Base-by-base conservation (phyloP, 2,888 invertebrate genomes). In the Heteropelma amictum region DNA sequence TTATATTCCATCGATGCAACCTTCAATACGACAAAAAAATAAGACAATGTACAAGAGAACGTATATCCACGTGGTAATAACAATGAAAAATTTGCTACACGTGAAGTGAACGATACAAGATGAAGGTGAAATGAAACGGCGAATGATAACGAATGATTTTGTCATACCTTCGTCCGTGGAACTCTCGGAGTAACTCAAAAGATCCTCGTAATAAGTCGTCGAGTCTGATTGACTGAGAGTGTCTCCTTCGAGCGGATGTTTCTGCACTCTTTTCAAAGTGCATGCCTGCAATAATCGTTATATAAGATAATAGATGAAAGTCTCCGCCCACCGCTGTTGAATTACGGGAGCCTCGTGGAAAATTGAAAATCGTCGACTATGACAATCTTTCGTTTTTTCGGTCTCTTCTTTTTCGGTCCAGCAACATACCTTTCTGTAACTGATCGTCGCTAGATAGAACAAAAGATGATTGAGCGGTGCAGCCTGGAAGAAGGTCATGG, bases 181-280 rank as follows among this genome's bases (percentile, higher is more conserved):
- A 58, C 96, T 96, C 86, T 97, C 97, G 0, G 97, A 96, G 88
- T 96, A 96, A 84, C 97, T 95, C 69, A 95, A 93, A 90, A 97
- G 95, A 90, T 98, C 97, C 90, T 97, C 97, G 89, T 97, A 97
- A 90, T 97, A 98, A n/a, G 97, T 97, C 53, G 97, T 97, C 7
- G 97, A 97, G 90, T 97, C 98, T 3, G 97, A 97, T 79, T 94
- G 94, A 87, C 94, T 95, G 73, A 94, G 93, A 53, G 95, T 95
- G 86, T 97, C 97, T 47, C 95, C 96, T 87, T 95, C 95, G 40
- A 95, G 93, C 72, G 95, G 95, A 89, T 95, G 95, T 83, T 95
- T 94, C 87, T 94, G 95, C 49, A 94, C 93, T 69, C 96, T 92
- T 88, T 96, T 96, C 81, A 97, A 89, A 67, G 95, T 94, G 77